A percentile compares a stretch with the other conserved stretches of the same genome.
Evolutionary conservation across 2,888 invertebrate genomes (phyloP).

Genomic region (Eurois occulta): DNA sequence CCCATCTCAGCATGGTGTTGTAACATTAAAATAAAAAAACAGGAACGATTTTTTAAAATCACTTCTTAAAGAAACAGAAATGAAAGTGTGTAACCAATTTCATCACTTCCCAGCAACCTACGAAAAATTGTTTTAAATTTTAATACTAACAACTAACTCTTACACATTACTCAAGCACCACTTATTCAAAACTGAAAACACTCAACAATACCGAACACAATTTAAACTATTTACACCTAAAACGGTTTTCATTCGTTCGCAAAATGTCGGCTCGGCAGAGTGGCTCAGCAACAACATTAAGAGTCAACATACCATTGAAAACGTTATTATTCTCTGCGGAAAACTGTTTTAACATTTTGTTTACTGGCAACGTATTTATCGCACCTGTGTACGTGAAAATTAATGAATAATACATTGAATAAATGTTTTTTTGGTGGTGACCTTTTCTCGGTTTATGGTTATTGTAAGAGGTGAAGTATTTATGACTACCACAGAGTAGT

Average conservation of each 20-base stretch:
- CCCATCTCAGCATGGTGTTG: no score
- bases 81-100: no score
- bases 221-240: slow-evolving; percentile 43
- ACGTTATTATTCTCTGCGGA: slow-evolving; percentile 65
- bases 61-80: no score
- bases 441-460: slow-evolving; percentile 9
- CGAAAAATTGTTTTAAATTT: background rate
- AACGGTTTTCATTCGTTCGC: slow-evolving; percentile 39
- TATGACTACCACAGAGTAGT: background rate
- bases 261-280: slow-evolving; percentile 37
- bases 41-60: no score
- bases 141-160: slow-evolving; percentile 14
- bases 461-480: slow-evolving; percentile 6
- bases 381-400: slow-evolving; percentile 45
- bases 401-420: slow-evolving; percentile 48
- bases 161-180: background rate
- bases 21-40: no score
- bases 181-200: slow-evolving; percentile 28
- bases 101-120: background rate
- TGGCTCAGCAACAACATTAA: slow-evolving; percentile 63
- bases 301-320: slow-evolving; percentile 70
- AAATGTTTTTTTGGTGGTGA: slow-evolving; percentile 21
- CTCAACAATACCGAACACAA: slow-evolving; percentile 32
- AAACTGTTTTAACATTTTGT: slow-evolving; percentile 56
- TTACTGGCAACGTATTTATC: slow-evolving; percentile 43